These are phyloP conservation scores for Xylota sylvarum DNA, from an alignment of 2,888 invertebrate species.

Conservation along the genomic window DNA sequence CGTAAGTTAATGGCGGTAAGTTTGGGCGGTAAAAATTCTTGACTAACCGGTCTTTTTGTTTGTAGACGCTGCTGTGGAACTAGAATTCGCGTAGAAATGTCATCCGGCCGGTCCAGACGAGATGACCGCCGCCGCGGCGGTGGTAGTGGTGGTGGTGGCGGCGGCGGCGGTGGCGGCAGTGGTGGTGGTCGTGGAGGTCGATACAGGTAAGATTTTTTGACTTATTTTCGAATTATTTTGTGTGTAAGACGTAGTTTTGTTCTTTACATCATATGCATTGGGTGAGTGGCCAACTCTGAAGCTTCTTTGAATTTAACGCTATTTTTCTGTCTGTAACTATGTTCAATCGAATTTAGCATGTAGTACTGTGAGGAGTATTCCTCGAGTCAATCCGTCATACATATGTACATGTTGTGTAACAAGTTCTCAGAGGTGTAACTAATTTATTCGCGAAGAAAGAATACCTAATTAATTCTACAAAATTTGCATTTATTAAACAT, in stretches of 20 bases:
- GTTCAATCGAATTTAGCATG: not conserved
- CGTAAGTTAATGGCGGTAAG: constrained; percentile 86
- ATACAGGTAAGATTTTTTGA: constrained; percentile 81
- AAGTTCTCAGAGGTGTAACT: not conserved
- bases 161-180: constrained; percentile 79
- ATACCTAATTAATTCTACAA: not conserved
- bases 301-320: constrained; percentile 15
- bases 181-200: constrained; percentile 80
- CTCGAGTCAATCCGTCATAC: not conserved
- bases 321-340: not conserved
- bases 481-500: not conserved
- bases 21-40: constrained; percentile 80
- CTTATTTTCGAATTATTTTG: not conserved
- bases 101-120: constrained; percentile 92
- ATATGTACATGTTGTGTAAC: not conserved
- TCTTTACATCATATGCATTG: constrained; percentile 33
- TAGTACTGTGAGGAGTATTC: not conserved
- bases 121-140: constrained; percentile 87
- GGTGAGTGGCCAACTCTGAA: constrained; percentile 68
- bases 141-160: constrained; percentile 81
- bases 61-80: constrained; percentile 94
- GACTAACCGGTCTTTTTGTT: constrained; percentile 58
- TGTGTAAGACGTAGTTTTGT: constrained; percentile 16
- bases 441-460: not conserved
- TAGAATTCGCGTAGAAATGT: constrained; percentile 96